Evolutionary conservation across 2,113 vertebrate genomes (phyloP).

Genomic region (Dipodomys ordii): DNA sequence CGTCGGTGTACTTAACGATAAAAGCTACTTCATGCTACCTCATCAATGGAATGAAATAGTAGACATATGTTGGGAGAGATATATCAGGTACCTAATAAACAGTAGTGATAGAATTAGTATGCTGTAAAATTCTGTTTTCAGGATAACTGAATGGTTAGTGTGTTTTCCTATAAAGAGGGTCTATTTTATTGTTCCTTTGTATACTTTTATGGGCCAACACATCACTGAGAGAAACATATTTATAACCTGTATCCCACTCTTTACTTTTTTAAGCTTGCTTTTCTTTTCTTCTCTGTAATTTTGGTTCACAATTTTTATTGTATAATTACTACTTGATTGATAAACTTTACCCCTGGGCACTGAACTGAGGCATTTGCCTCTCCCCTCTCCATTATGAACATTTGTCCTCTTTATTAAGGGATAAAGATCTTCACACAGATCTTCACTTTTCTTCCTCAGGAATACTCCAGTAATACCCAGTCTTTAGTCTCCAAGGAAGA

Average conservation of each 20-base stretch:
- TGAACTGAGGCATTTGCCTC: not conserved
- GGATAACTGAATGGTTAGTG: not conserved
- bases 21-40: constrained; percentile 41
- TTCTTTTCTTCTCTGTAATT: constrained; percentile 37
- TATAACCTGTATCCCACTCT: not conserved
- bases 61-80: not conserved
- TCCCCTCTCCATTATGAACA: not conserved
- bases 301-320: not conserved
- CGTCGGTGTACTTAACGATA: constrained; percentile 49
- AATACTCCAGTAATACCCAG: not conserved
- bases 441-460: not conserved
- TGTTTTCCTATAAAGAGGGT: constrained; percentile 13
- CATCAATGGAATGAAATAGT: constrained; percentile 53
- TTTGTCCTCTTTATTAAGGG: not conserved
- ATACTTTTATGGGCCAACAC: constrained; percentile 34
- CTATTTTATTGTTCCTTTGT: constrained; percentile 23
- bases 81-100: constrained; percentile 41
- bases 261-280: not conserved
- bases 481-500: not conserved
- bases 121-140: constrained; percentile 51
- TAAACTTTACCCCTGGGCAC: not conserved
- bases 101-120: constrained; percentile 28
- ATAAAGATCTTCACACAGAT: not conserved
- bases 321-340: not conserved
- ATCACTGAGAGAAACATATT: constrained; percentile 42